Conservation (phyloP, 2,888 invertebrate genomes). For the Drosophila affinis region DNA sequence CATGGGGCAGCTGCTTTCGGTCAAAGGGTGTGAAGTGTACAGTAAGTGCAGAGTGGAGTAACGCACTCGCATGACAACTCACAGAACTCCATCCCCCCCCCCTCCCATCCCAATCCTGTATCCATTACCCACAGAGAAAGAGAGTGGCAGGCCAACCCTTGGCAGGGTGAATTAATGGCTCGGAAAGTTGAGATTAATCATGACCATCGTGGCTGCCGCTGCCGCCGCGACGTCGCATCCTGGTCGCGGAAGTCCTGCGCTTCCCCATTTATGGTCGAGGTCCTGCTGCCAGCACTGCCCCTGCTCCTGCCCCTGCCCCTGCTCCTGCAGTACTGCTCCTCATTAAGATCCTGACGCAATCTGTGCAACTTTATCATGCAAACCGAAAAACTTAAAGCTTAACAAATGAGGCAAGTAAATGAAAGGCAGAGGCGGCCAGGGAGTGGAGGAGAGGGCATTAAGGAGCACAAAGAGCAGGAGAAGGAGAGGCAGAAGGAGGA, state of each 20-base stretch:
- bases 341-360: conserved; percentile 70
- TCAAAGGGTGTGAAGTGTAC: conserved; percentile 26
- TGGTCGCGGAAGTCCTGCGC: conserved; percentile 39
- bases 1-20: conserved; percentile 2
- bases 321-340: conserved; percentile 44
- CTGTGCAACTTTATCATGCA: conserved; percentile 65
- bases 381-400: conserved; percentile 61
- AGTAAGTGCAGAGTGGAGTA: conserved; percentile 21
- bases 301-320: conserved; percentile 7
- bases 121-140: conserved; percentile 23
- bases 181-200: conserved; percentile 81
- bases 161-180: conserved; percentile 72
- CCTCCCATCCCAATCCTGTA: background rate
- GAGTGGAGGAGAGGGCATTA: conserved; percentile 10
- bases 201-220: conserved; percentile 36
- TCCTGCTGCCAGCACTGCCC: conserved; percentile 13
- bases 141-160: conserved; percentile 5
- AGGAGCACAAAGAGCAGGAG: background rate
- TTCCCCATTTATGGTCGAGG: conserved; percentile 35
- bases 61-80: conserved; percentile 45
- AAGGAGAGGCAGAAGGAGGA: background rate
- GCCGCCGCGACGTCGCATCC: conserved; percentile 7
- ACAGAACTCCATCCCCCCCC: background rate
- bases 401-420: conserved; percentile 53
- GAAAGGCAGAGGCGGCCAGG: conserved; percentile 35